These are phyloP conservation scores for Rutpela maculata DNA, from an alignment of 2,888 invertebrate species.

Conservation along the genomic window DNA sequence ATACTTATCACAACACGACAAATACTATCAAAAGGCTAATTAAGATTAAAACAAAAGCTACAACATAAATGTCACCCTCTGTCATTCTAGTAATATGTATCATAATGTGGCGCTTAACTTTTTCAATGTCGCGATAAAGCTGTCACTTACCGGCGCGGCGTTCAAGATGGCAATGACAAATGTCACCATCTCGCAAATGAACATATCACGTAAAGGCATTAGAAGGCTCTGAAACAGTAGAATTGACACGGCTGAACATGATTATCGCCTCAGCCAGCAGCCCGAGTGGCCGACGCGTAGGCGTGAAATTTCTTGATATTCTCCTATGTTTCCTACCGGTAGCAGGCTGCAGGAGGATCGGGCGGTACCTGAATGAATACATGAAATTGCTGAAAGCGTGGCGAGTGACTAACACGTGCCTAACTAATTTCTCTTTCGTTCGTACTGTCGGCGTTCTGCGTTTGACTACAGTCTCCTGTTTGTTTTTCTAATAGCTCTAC, in stretches of 20 bases:
- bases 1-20: too few species aligned
- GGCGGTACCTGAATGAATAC: background rate
- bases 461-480: background rate
- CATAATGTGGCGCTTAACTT: too few species aligned
- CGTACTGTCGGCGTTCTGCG: background rate
- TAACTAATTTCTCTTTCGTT: background rate
- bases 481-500: background rate
- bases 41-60: too few species aligned
- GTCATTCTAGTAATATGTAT: too few species aligned
- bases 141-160: too few species aligned
- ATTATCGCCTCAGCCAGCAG: background rate
- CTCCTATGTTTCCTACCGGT: background rate
- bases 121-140: too few species aligned
- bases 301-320: background rate
- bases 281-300: background rate
- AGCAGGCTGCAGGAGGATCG: background rate
- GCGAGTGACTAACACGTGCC: conserved; percentile 11
- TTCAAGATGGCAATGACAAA: too few species aligned
- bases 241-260: background rate
- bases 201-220: background rate
- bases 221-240: background rate
- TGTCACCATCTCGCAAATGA: background rate
- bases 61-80: too few species aligned
- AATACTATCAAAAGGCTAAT: too few species aligned
- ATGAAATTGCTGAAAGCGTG: background rate